Evolutionary conservation across 2,888 invertebrate genomes (phyloP), one percentile per base, ranked within the genome.

Genomic region (Drosophila pseudotalamancana): DNA sequence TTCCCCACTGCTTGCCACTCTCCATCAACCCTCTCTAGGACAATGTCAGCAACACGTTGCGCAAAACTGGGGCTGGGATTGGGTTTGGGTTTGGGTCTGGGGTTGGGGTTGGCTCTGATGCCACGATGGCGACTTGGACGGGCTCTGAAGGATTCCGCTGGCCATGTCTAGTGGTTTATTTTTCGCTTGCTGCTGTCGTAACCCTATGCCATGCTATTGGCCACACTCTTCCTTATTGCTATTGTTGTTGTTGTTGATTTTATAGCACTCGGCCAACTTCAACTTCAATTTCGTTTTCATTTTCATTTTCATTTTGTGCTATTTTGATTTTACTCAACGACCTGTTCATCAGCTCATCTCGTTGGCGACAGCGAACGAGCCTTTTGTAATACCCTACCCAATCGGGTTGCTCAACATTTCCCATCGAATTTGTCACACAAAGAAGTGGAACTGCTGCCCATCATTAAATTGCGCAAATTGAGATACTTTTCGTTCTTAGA

Each of bases 31-130:
- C 27, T 3, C 8, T 4, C 11, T 32, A n/a, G 12, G 18, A 49
- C 68, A 69, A 37, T 65, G 73, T 62, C 73, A 73, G 73, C 73
- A 73, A 72, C 73, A 73, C 73, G 73, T 73, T 63, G 72, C 50
- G 43, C 48, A 35, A 14, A 39, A 18, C 51, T 46, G 55, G 59
- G n/a, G 39, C 43, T 34, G 37, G 27, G 27, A 14, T 18, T 35
- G 11, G 12, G 8, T 25, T 29, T 37, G 34, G 14, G 19, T 3
- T 16, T 9, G 12, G 18, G 34, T 6, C 3, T 34, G 42, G 25
- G 25, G n/a, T 34, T 42, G 18, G 9, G n/a, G 51, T 9, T 18
- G 18, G 29, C 16, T 5, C 37, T n/a, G 12, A 6, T 39, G 12
- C 19, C 8, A 9, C 12, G 49, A 4, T 8, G 11, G 18, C 29